phyloP scores from a whole-genome alignment of 2,888 invertebrate species.

The Drosophila flavopinicola region DNA sequence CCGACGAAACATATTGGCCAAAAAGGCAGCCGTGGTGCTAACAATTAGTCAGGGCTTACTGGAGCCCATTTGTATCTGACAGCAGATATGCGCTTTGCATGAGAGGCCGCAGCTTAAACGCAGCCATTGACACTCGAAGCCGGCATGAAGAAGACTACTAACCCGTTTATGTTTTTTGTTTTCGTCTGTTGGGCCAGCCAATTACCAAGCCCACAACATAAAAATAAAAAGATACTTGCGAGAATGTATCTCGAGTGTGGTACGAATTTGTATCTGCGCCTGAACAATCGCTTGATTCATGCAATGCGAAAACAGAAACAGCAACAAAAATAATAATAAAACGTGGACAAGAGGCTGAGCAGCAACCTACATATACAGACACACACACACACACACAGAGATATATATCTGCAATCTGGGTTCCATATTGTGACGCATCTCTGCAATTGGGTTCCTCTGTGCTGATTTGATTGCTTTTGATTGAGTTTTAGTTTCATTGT shows the following conservation, averaged over 20 bases:
- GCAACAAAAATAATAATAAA: not conserved
- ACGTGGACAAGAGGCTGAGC: constrained; percentile 14
- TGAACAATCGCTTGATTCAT: constrained; percentile 74
- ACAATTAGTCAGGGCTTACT: constrained; percentile 60
- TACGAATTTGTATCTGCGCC: constrained; percentile 41
- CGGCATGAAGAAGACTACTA: constrained; percentile 25
- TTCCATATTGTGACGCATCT: constrained; percentile 45
- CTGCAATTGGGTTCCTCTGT: constrained; percentile 32
- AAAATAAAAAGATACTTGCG: constrained; percentile 31
- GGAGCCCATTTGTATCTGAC: constrained; percentile 56
- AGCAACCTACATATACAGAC: constrained; percentile 39
- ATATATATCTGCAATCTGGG: constrained; percentile 28
- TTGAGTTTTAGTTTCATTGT: constrained; percentile 42
- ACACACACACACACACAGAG: no score
- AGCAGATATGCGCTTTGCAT: constrained; percentile 63
- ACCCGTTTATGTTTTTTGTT: constrained; percentile 60
- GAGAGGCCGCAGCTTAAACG: constrained; percentile 39
- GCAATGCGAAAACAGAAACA: constrained; percentile 16
- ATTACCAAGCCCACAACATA: constrained; percentile 72
- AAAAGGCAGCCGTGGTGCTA: constrained; percentile 34
- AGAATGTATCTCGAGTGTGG: constrained; percentile 39
- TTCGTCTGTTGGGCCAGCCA: constrained; percentile 63
- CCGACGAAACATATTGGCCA: constrained; percentile 33
- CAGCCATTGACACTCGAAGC: constrained; percentile 48
- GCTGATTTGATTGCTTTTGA: constrained; percentile 59